Conservation (phyloP, 1,140 invertebrate genomes). For the Lordiphosa collinella region DNA sequence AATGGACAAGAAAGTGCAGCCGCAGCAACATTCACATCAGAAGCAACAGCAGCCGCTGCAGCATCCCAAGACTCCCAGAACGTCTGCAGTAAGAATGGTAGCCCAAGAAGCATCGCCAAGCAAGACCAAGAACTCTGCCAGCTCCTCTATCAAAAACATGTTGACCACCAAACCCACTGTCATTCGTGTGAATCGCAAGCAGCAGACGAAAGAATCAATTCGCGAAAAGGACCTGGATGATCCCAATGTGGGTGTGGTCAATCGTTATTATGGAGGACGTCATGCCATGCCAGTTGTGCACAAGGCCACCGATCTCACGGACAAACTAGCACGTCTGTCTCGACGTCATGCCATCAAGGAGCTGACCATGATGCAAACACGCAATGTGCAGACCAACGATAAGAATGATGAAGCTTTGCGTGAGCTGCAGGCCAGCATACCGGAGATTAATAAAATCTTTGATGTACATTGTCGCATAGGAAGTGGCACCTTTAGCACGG, state of each 20-base stretch:
- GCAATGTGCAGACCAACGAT: slow-evolving; percentile 24
- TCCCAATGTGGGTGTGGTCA: slow-evolving; percentile 6
- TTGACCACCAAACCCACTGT: not conserved
- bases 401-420: slow-evolving; percentile 79
- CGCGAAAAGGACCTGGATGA: not conserved
- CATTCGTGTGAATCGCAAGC: not conserved
- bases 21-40: slow-evolving; percentile 14
- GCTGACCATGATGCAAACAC: slow-evolving; percentile 30
- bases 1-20: slow-evolving; percentile 54
- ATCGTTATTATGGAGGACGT: slow-evolving; percentile 13
- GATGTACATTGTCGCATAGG: slow-evolving; percentile 86
- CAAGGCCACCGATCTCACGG: slow-evolving; percentile 17
- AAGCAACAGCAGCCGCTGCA: slow-evolving; percentile 17
- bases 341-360: slow-evolving; percentile 42
- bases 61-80: not conserved
- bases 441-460: slow-evolving; percentile 84
- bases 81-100: not conserved
- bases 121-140: not conserved
- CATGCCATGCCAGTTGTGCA: not conserved
- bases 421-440: slow-evolving; percentile 81
- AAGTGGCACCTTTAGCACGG: slow-evolving; percentile 91
- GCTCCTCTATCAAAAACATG: not conserved
- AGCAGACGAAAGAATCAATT: not conserved
- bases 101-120: not conserved
- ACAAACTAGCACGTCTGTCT: slow-evolving; percentile 33